Base-by-base conservation (phyloP, 2,113 vertebrate genomes). In the Dolichallabes microphthalmus region DNA sequence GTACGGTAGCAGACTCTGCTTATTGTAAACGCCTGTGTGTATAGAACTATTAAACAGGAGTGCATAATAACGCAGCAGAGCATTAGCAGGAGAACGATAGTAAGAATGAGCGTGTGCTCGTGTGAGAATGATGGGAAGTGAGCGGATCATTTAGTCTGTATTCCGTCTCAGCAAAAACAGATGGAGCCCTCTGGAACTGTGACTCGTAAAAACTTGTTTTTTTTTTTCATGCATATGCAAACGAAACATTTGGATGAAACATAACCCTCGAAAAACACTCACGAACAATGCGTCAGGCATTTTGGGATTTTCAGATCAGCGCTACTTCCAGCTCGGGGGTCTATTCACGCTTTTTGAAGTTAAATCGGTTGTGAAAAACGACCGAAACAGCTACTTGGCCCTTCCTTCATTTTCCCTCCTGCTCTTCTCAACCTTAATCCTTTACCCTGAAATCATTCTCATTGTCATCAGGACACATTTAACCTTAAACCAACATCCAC, bases 131-230 rank as follows among this genome's bases (percentile, higher is more conserved):
- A 86, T 58, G 83, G 30, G 87, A 88, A 88, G 90, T 83, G 84
- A 50, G 25, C 3, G 35, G 57, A 76, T 76, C 19, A 76, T 84
- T 84, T 53, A 82, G 64, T 77, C 82, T 58, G 88, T 45, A 86
- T 92, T 92, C 86, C 3, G 82, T 90, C 88, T 77, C 68, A 81
- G 80, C 60, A 85, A 88, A 90, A 90, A 87, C 82, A 87, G 85
- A 52, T 22, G 50, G 45, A 90, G 60, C 87, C 79, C 88, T 86
- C 84, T 80, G 86, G 85, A 88, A 69, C 80, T 86, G 22, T 77
- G 75, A 86, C 74, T 88, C 66, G 88, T 80, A 81, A 82, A 89
- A 86, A 61, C 30, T 80, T 83, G 13, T n/a, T 52, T 53, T 53
- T 50, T 74, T 55, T 35, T 68, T 82, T 90, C 80, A 88, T 90